Conservation (phyloP, 2,113 vertebrate genomes). For the Strix aluco region DNA sequence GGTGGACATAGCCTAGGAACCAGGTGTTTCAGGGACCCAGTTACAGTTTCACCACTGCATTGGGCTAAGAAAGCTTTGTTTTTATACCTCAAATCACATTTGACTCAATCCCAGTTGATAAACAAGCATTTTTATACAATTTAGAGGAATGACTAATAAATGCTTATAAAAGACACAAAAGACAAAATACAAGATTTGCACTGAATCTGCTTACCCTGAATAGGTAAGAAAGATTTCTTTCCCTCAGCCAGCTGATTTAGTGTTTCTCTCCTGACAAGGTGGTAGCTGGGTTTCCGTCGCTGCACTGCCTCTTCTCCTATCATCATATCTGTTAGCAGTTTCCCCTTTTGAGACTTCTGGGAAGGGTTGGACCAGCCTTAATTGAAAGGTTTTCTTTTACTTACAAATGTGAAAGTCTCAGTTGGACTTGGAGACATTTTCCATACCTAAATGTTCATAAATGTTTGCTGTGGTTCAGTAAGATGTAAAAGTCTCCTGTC, state of each 20-base stretch:
- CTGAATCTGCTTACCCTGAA: neutral
- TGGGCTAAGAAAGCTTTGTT: neutral
- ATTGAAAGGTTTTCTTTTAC: neutral
- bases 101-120: neutral
- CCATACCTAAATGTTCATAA: neutral
- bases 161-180: neutral
- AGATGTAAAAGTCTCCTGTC: neutral
- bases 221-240: neutral
- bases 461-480: neutral
- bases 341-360: neutral
- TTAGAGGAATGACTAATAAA: neutral
- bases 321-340: neutral
- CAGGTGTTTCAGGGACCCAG: neutral
- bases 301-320: neutral
- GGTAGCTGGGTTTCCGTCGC: neutral
- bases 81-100: neutral
- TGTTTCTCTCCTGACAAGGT: neutral
- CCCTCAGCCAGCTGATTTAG: neutral
- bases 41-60: neutral
- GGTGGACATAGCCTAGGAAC: neutral
- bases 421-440: neutral
- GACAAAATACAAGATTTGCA: neutral
- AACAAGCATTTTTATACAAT: neutral
- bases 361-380: neutral
- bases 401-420: neutral